Base-by-base conservation (phyloP, 35 echinoderm and acorn worm genomes). In the Lytechinus variegatus region DNA sequence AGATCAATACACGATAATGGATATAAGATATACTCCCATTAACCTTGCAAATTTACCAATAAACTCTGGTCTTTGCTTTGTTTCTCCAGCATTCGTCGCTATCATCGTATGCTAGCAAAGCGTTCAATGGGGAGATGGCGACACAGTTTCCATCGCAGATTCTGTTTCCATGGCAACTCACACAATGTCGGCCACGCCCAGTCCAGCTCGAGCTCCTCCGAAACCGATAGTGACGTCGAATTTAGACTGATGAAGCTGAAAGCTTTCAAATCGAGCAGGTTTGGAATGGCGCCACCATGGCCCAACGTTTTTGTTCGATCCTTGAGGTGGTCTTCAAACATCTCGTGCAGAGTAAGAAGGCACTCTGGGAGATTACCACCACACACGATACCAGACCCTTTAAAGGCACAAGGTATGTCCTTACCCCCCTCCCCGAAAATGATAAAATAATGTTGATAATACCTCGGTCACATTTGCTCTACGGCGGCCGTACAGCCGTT, bases 11-110 rank as follows among this genome's bases (percentile, higher is more conserved):
- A 44, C 33, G 33, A 44, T 44, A 44, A 44, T 44, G 33, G 33
- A 44, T 44, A 44, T 1, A 44, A 0, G 33, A 44, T 44, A 44
- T 44, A 44, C 33, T 44, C 33, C 33, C 0, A 44, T 44, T 44
- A 44, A 44, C 33, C 2, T 44, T 44, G 33, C 33, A 44, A 44
- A 44, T 44, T 44, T 44, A 44, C 2, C 33, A 44, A 44, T n/a
- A 44, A 44, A 44, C 33, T 44, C 13, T 58, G 56, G 56, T 11
- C 66, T 79, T 79, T 24, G 19, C 24, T 79, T 79, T 79, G 21
- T n/a, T 79, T n/a, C 66, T 79, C 19, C 52, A 90, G 88, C 11
- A 90, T 90, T 54, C 88, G 88, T 90, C 88, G 88, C n/a, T 90
- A 54, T 54, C 28, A 10, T 52, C 88, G 88, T 52, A 52, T 90